Evolutionary conservation across 2,888 invertebrate genomes (phyloP).

Genomic region (Drosophila quinaria): DNA sequence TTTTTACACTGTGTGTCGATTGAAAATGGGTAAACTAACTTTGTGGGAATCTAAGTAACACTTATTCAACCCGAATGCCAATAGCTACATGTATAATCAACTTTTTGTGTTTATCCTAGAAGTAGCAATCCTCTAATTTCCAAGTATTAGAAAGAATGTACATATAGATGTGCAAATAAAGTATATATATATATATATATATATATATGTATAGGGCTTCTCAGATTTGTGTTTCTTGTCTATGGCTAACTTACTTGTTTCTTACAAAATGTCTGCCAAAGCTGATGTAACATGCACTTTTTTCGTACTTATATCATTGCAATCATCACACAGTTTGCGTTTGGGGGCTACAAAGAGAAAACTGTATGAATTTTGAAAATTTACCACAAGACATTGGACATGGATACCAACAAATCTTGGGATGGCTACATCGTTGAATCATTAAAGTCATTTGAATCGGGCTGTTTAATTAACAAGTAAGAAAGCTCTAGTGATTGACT

Average conservation of each 20-base stretch:
- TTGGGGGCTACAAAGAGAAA: constrained; percentile 8
- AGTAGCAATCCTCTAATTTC: background rate
- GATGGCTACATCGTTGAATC: constrained; percentile 37
- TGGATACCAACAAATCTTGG: constrained; percentile 61
- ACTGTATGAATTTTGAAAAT: constrained; percentile 56
- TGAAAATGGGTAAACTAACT: background rate
- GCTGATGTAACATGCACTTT: constrained; percentile 40
- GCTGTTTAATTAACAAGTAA: constrained; percentile 54
- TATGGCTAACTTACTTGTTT: too few species aligned
- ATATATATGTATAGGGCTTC: background rate
- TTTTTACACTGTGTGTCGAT: background rate
- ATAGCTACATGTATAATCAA: background rate
- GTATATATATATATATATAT: background rate
- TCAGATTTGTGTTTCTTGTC: background rate
- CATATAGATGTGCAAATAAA: background rate
- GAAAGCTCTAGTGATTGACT: too few species aligned
- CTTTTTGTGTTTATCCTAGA: background rate
- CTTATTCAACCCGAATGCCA: background rate
- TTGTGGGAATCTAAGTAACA: background rate
- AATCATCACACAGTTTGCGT: constrained; percentile 10
- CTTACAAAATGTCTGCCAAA: constrained; percentile 38
- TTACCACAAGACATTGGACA: constrained; percentile 61
- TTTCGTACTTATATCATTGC: constrained; percentile 44
- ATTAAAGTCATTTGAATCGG: constrained; percentile 40
- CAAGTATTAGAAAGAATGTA: background rate